Evolutionary conservation across 2,113 vertebrate species (phyloP).

Genomic region (Burhinus bistriatus): DNA sequence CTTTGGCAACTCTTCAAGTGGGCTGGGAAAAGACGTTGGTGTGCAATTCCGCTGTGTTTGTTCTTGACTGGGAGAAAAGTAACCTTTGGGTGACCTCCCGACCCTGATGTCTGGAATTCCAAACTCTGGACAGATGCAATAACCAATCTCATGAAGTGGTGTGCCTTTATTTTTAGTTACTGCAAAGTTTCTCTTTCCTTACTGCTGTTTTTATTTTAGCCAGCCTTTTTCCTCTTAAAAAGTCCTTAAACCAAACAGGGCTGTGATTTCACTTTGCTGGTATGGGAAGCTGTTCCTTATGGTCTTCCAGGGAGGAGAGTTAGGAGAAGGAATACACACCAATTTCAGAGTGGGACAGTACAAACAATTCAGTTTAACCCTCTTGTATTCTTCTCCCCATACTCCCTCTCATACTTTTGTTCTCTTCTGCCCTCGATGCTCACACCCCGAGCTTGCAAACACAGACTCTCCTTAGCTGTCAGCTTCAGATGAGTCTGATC

Average conservation of each 20-base stretch:
- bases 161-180: conserved; percentile 81
- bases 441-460: rapidly evolving
- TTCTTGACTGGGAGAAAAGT: conserved; percentile 79
- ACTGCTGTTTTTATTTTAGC: conserved; percentile 67
- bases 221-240: conserved; percentile 53
- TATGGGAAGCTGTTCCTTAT: background rate
- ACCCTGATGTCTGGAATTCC: conserved; percentile 79
- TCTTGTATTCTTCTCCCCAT: background rate
- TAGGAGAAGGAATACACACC: background rate
- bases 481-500: background rate
- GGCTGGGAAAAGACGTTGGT: conserved; percentile 53
- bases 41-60: conserved; percentile 71
- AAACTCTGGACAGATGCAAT: conserved; percentile 78
- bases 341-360: background rate
- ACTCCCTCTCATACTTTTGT: background rate
- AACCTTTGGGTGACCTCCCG: conserved; percentile 79
- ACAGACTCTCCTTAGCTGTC: background rate
- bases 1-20: conserved; percentile 65
- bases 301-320: background rate
- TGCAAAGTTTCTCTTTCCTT: conserved; percentile 73
- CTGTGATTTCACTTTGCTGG: background rate
- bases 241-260: conserved; percentile 32
- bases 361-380: background rate
- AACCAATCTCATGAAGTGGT: conserved; percentile 64
- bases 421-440: background rate